Conservation (phyloP, 2,888 invertebrate species). For the Onthophagus sagittarius region DNA sequence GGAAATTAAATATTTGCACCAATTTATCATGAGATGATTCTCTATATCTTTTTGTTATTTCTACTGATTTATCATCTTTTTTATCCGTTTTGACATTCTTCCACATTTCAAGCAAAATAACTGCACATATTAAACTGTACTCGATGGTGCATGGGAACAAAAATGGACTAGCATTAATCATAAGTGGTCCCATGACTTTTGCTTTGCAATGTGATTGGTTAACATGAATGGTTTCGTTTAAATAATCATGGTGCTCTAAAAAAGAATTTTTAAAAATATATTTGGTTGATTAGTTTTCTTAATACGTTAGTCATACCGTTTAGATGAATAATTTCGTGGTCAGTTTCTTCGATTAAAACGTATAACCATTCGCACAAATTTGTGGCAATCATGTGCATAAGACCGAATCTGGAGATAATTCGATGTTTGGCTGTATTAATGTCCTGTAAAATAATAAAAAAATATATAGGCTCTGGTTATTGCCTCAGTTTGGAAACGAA, state of each 20-base stretch:
- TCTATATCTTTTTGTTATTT: slow-evolving; percentile 55
- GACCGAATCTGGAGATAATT: slow-evolving; percentile 77
- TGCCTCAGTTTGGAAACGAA: too few species aligned
- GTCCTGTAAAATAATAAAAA: slow-evolving; percentile 44
- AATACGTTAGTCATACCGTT: slow-evolving; percentile 37
- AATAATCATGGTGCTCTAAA: slow-evolving; percentile 17
- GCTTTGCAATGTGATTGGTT: slow-evolving; percentile 35
- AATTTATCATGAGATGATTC: slow-evolving; percentile 19
- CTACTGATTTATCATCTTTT: slow-evolving; percentile 4
- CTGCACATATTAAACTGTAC: slow-evolving; percentile 93
- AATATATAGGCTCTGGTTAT: too few species aligned
- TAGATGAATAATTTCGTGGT: slow-evolving; percentile 78
- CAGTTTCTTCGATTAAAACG: slow-evolving; percentile 82
- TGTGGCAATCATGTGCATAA: slow-evolving; percentile 93
- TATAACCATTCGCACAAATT: slow-evolving; percentile 92
- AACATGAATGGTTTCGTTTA: not conserved
- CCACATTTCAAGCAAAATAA: slow-evolving; percentile 95
- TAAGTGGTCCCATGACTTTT: slow-evolving; percentile 58
- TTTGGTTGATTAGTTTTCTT: not conserved
- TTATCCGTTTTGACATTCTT: slow-evolving; percentile 59
- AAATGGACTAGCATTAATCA: slow-evolving; percentile 89
- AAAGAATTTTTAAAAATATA: not conserved
- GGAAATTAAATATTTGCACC: slow-evolving; percentile 19
- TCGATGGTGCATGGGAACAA: slow-evolving; percentile 93
- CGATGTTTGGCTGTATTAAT: slow-evolving; percentile 63